A percentile compares a stretch with the other conserved stretches of the same genome.
These are phyloP conservation scores for Fabriciana adippe DNA, from an alignment of 2,888 invertebrate species.

Conservation along the genomic window DNA sequence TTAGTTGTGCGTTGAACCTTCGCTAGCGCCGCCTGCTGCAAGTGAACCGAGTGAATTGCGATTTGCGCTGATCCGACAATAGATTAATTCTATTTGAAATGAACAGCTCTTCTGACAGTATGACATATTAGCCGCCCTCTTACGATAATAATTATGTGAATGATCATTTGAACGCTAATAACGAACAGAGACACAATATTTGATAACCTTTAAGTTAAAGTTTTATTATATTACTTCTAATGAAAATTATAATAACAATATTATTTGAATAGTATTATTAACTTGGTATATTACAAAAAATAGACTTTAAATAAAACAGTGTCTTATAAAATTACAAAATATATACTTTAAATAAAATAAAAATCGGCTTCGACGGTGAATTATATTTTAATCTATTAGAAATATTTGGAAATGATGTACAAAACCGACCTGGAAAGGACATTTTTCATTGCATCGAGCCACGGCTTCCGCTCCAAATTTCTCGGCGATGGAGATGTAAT, in stretches of 20 bases:
- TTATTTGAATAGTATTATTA: background rate
- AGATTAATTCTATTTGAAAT: background rate
- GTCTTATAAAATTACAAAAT: background rate
- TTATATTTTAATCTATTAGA: background rate
- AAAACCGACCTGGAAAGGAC: slow-evolving; percentile 76
- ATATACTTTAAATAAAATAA: background rate
- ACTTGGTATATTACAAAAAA: background rate
- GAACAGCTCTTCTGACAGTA: background rate
- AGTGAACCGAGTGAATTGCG: slow-evolving; percentile 13
- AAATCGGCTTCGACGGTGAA: background rate
- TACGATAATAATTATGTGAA: slow-evolving; percentile 1
- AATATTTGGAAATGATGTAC: slow-evolving; percentile 25
- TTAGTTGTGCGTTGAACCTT: slow-evolving; percentile 79
- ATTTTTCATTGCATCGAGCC: slow-evolving; percentile 78
- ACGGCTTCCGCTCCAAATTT: slow-evolving; percentile 81
- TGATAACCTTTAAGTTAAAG: slow-evolving; percentile 9
- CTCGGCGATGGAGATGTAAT: slow-evolving; percentile 80
- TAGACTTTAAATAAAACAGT: background rate
- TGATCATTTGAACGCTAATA: background rate
- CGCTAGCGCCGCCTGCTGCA: slow-evolving; percentile 46
- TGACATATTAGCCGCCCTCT: background rate
- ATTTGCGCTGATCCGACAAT: slow-evolving; percentile 14
- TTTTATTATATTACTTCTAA: background rate
- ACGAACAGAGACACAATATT: background rate
- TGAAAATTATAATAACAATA: no score